Percentiles rank a stretch among this genome's conserved stretches.
Conservation (phyloP, 2,797 vertebrate species). For the Cirrhinus molitorella region DNA sequence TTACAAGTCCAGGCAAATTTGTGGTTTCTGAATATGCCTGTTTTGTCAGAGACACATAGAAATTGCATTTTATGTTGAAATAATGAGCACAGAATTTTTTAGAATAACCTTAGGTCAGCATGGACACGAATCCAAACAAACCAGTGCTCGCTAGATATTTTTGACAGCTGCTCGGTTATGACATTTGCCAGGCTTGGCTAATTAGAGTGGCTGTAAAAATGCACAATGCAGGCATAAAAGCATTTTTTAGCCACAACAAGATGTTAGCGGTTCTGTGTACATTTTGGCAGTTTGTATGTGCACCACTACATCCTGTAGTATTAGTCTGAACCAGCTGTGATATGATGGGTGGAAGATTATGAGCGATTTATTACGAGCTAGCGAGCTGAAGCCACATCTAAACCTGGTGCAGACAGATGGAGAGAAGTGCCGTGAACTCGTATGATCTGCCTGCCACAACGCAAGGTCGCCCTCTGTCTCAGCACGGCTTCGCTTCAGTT, state of each 20-base stretch:
- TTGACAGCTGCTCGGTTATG: constrained; percentile 13
- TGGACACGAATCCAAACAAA: constrained; percentile 20
- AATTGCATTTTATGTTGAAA: constrained; percentile 17
- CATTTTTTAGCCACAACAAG: background rate
- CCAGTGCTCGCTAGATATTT: background rate
- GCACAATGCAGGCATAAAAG: constrained; percentile 21
- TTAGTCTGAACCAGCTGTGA: constrained; percentile 22
- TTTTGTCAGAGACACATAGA: constrained; percentile 2
- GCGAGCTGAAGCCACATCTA: constrained; percentile 26
- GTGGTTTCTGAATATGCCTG: constrained; percentile 20
- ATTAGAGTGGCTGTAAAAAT: background rate
- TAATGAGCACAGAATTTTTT: background rate
- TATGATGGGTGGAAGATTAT: constrained; percentile 31
- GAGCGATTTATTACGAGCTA: constrained; percentile 42
- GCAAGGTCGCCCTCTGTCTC: constrained; percentile 35
- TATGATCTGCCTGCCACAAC: constrained; percentile 30
- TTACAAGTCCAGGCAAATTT: background rate
- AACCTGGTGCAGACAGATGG: constrained; percentile 50
- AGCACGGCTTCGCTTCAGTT: constrained; percentile 28
- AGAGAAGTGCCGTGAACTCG: constrained; percentile 35
- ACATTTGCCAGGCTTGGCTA: constrained; percentile 14
- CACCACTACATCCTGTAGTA: constrained; percentile 13
- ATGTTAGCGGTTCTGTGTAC: background rate
- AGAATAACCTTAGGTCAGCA: constrained; percentile 8
- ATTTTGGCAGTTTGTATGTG: constrained; percentile 18